phyloP scores from a whole-genome alignment of 2,113 vertebrate species.

The Microcebus jonahi region DNA sequence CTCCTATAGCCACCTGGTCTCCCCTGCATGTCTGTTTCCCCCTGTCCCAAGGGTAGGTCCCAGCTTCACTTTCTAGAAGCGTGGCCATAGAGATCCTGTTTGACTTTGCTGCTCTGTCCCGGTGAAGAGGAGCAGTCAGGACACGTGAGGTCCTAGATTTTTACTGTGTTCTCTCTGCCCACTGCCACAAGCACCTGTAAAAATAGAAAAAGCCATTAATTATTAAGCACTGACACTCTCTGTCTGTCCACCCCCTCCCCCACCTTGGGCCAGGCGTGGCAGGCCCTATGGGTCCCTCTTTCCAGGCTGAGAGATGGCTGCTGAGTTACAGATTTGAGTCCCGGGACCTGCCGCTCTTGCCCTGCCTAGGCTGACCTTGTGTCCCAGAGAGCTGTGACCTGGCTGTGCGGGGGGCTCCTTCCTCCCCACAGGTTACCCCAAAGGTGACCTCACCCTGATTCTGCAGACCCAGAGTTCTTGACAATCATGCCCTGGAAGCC shows the following conservation, averaged over 20 bases:
- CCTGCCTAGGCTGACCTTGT: conserved; percentile 36
- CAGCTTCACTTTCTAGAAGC: background rate
- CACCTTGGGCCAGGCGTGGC: background rate
- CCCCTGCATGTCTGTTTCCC: background rate
- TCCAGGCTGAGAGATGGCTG: conserved; percentile 9
- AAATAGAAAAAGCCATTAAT: conserved; percentile 74
- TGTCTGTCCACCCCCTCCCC: background rate
- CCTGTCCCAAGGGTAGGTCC: background rate
- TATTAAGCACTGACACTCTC: background rate
- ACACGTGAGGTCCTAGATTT: background rate
- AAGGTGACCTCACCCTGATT: background rate
- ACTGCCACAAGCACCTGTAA: background rate
- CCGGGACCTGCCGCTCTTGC: background rate
- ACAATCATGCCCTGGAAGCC: background rate
- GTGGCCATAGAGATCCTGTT: background rate
- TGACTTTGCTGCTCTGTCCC: background rate
- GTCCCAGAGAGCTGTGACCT: background rate
- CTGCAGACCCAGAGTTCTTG: background rate
- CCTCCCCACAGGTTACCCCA: background rate
- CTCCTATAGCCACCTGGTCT: background rate
- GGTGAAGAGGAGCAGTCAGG: background rate
- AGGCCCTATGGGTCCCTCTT: background rate
- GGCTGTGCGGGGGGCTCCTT: background rate
- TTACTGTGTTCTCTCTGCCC: background rate
- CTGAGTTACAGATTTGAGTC: conserved; percentile 63